Evolutionary conservation across 2,797 vertebrate genomes (phyloP), one percentile per base, ranked within the genome.

Genomic region (Oreochromis mossambicus): DNA sequence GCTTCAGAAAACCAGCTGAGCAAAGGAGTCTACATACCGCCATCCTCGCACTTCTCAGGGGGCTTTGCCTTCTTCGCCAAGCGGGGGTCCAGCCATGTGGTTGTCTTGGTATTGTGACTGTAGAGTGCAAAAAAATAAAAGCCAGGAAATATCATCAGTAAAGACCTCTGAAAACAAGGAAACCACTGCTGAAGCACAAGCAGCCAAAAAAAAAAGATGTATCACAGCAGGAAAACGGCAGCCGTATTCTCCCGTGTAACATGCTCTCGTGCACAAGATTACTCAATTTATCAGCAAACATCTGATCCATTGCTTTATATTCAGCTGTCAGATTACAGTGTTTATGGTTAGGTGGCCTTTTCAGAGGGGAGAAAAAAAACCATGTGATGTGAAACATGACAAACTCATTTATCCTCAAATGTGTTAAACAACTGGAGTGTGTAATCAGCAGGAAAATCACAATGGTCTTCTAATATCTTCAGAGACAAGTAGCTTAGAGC

Each of bases 31-130:
- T 5, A 83, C 90, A 43, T 93, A 99, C 98, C 98, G 96, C 98
- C 98, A 83, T 99, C 98, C 90, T 98, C 98, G 87, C 98, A 99
- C 88, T 99, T 99, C 96, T 99, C 98, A 1, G 98, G 98, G 83
- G 98, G 98, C 95, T 99, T 99, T 41, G 98, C 97, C 96, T 98
- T 99, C 95, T 98, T 99, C 43, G 98, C 98, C 90, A 99, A 96
- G 66, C 98, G 97, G 14, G 98, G 98, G 94, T 99, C 98, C 92
- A 99, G 93, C 98, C 98, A 99, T 0, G 98, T 99, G 50, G 98
- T 99, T 8, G 98, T 99, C 96, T 99, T 99, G 82, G 97, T 98
- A 91, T 99, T 99, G 88, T 99, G 98, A 92, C 98, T 99, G 93
- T 4, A 76, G 87, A 95, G 89, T 54, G 95, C 89, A 96, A 19